Evolutionary conservation across 2,797 vertebrate species (phyloP).

Genomic region (Mareca strepera): DNA sequence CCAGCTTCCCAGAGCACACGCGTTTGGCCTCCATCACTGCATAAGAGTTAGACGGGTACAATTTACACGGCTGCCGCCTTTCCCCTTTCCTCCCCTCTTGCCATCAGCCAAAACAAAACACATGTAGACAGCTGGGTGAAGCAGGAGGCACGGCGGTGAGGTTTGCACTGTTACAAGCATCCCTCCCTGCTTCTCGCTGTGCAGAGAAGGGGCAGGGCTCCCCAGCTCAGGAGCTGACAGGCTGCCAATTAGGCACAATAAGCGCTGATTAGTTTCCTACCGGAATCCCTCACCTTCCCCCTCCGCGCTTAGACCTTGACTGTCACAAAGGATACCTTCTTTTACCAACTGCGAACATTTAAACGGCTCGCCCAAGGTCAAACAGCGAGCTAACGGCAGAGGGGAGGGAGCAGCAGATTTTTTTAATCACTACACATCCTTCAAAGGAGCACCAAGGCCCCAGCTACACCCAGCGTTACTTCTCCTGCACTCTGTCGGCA

Average conservation of each 20-base stretch:
- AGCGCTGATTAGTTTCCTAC: background rate
- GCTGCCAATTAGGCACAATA: background rate
- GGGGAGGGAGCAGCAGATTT: background rate
- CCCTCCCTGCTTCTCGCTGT: rapidly evolving
- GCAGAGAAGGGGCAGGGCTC: background rate
- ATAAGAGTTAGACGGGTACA: background rate
- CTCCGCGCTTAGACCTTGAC: background rate
- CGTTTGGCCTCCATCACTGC: background rate
- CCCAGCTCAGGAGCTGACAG: background rate
- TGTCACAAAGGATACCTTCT: background rate
- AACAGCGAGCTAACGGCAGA: background rate
- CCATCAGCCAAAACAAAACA: background rate
- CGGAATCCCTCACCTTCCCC: background rate
- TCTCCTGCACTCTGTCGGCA: background rate
- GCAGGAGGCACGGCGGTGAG: background rate
- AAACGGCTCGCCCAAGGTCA: background rate
- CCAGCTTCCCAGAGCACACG: background rate
- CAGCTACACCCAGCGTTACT: background rate
- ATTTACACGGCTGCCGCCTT: rapidly evolving
- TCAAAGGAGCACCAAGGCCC: background rate
- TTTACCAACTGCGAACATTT: background rate
- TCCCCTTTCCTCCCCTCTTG: background rate
- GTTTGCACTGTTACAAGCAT: background rate
- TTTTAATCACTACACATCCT: background rate
- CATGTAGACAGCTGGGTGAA: rapidly evolving